These are phyloP conservation scores for Melitaea cinxia DNA, from an alignment of 1,140 invertebrate species.

Conservation along the genomic window DNA sequence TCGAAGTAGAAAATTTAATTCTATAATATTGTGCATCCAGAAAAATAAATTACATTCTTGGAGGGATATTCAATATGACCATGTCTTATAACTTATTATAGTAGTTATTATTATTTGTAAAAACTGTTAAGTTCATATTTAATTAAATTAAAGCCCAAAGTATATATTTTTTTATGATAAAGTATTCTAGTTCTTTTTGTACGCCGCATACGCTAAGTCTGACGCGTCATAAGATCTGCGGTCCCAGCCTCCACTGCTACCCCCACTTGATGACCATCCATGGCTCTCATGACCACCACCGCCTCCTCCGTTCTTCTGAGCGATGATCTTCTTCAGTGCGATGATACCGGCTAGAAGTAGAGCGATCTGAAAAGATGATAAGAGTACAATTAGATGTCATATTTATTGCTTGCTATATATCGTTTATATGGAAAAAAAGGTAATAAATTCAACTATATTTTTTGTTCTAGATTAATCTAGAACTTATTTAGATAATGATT, in stretches of 20 bases:
- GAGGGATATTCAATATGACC: too few relatives aligned
- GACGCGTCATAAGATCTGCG: constrained; percentile 81
- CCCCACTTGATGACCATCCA: constrained; percentile 81
- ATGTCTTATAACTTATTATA: too few relatives aligned
- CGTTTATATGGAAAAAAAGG: too few relatives aligned
- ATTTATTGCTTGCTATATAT: not conserved
- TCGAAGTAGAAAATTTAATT: too few relatives aligned
- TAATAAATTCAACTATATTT: too few relatives aligned
- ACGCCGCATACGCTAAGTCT: constrained; percentile 86
- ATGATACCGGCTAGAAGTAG: constrained; percentile 89
- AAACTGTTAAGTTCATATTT: too few relatives aligned
- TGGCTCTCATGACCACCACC: constrained; percentile 79
- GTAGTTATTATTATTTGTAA: too few relatives aligned
- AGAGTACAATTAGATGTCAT: not conserved
- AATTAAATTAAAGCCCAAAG: not conserved
- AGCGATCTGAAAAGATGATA: constrained; percentile 83
- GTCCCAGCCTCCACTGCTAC: constrained; percentile 83
- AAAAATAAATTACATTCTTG: too few relatives aligned
- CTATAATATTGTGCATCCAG: too few relatives aligned
- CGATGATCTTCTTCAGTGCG: constrained; percentile 89
- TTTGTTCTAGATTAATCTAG: too few relatives aligned
- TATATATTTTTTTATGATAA: not conserved
- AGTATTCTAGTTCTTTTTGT: constrained; percentile 63
- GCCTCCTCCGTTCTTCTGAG: constrained; percentile 83
- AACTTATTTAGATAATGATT: too few relatives aligned